These are phyloP conservation scores for Hormaphis cornu DNA, from an alignment of 1,140 invertebrate genomes.

Conservation along the genomic window DNA sequence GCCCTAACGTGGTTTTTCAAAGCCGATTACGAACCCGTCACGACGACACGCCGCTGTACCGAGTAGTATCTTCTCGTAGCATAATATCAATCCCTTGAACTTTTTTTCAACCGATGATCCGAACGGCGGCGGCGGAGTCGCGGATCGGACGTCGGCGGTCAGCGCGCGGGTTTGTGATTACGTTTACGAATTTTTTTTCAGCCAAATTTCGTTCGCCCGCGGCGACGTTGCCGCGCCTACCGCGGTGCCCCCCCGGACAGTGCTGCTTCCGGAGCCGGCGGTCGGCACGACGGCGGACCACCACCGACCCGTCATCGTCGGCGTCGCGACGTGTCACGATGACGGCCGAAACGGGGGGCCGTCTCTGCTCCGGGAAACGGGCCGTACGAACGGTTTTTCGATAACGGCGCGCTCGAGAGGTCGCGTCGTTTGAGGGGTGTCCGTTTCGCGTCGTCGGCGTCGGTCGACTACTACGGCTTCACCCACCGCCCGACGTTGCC, in stretches of 20 bases:
- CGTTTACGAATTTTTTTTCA: too few species aligned
- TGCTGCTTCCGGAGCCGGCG: too few species aligned
- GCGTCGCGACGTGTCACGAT: too few species aligned
- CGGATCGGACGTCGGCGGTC: neutral
- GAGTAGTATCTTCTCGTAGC: neutral
- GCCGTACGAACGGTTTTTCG: neutral
- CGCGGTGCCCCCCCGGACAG: too few species aligned
- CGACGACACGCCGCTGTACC: neutral
- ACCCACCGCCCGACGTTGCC: neutral
- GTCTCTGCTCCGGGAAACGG: too few species aligned
- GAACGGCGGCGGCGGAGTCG: neutral
- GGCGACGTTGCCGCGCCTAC: too few species aligned
- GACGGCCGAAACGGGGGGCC: too few species aligned
- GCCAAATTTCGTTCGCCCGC: too few species aligned
- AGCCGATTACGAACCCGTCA: neutral
- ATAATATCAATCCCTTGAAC: too few species aligned
- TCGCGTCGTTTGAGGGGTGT: neutral
- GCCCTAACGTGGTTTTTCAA: too few species aligned
- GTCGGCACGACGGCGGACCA: too few species aligned
- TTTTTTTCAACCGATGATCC: neutral
- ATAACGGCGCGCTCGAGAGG: neutral
- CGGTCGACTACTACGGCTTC: slow-evolving; percentile 6
- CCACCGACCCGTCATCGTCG: too few species aligned
- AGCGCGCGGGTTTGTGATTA: neutral
- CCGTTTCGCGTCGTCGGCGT: slow-evolving; percentile 5